Base-by-base conservation (phyloP, 2,797 vertebrate species). In the Columba guinea region DNA sequence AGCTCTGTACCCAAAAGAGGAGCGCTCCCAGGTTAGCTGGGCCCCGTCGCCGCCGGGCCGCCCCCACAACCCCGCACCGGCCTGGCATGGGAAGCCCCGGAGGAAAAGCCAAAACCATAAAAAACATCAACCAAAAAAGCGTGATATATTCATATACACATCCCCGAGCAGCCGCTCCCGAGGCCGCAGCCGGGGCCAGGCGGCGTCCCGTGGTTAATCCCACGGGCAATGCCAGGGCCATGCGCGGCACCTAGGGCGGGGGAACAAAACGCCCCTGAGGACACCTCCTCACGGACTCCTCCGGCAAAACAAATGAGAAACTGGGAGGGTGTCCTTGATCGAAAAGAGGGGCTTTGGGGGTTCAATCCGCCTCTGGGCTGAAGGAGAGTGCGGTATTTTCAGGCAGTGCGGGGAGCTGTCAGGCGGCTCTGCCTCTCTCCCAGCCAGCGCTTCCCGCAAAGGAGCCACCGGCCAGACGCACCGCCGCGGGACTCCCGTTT, bases 1-100 rank as follows among this genome's bases (percentile, higher is more conserved):
- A 80, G 83, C 92, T 93, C 95, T 58, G 79, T 81, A 85, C 90
- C 71, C 53, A 67, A 89, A 87, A 92, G 63, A 74, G 59, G 70
- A 90, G 90, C 30, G 34, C 60, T 53, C 77, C 37, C 60, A 60
- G 59, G 59, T n/a, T 41, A 91, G 95, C 76, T 51, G 79, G 87
- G 87, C 80, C 74, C 20, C 53, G 60, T 81, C 10, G n/a, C 71
- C 84, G 32, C 60, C 71, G 44, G 32, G 13, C 49, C 30, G 44
- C 28, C 19, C 56, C 13, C 21, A 13, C n/a, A 10, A 4, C 18
- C 41, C 34, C 16, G 15, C 27, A 5, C 34, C 30, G 12, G 35
- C 19, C 5, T 22, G 58, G 27, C 13, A 8, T 3, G 34, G 35
- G 49, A 46, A 81, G 4, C 32, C 41, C 60, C 22, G 21, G 27